These are phyloP conservation scores for Anthonomus grandis DNA, from an alignment of 1,140 invertebrate genomes.

Conservation along the genomic window DNA sequence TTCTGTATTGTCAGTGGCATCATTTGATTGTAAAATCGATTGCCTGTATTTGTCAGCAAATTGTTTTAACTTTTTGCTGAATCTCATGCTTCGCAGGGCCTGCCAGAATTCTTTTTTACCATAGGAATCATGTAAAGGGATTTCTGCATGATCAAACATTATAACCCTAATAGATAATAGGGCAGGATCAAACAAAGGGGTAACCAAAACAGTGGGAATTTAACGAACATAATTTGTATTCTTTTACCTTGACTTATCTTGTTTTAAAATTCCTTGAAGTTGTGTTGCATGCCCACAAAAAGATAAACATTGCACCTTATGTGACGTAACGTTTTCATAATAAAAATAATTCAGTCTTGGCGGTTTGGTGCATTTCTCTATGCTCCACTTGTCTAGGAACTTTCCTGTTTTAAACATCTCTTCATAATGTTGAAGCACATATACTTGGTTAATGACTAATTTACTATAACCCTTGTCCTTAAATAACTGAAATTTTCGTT, in stretches of 20 bases:
- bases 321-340: constrained; percentile 61
- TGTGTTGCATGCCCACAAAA: constrained; percentile 77
- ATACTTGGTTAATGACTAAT: constrained; percentile 66
- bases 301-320: constrained; percentile 70
- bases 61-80: constrained; percentile 65
- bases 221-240: not conserved
- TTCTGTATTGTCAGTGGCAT: constrained; percentile 60
- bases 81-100: constrained; percentile 87
- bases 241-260: constrained; percentile 17
- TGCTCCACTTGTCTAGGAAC: constrained; percentile 80
- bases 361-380: constrained; percentile 54
- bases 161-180: constrained; percentile 54
- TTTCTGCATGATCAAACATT: constrained; percentile 84
- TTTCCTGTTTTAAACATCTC: constrained; percentile 78
- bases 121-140: constrained; percentile 82
- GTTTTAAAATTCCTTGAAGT: constrained; percentile 57
- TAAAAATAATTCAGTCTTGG: constrained; percentile 49
- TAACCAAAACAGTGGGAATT: not conserved
- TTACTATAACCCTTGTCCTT: constrained; percentile 20
- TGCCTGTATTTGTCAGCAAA: constrained; percentile 71
- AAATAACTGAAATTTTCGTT: constrained; percentile 6
- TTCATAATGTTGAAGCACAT: constrained; percentile 81
- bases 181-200: not conserved
- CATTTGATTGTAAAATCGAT: constrained; percentile 65
- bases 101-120: constrained; percentile 81